A percentile compares a stretch with the other conserved stretches of the same genome.
These are phyloP conservation scores for Uria aalge DNA, from an alignment of 2,113 vertebrate genomes.

Conservation along the genomic window DNA sequence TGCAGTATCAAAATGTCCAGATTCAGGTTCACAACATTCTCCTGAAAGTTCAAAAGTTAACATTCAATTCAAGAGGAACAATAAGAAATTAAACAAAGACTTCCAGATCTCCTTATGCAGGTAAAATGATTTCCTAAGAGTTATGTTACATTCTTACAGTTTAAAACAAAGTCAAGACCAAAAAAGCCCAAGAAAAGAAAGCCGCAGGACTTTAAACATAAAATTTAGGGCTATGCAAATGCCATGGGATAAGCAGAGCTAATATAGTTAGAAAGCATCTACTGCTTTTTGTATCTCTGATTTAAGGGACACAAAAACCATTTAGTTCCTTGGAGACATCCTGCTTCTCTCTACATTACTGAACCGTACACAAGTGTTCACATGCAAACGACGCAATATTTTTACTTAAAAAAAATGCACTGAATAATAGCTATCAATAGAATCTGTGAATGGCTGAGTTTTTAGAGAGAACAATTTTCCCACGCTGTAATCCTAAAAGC, in stretches of 20 bases:
- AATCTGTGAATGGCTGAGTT: neutral
- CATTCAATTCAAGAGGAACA: neutral
- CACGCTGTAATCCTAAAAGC: neutral
- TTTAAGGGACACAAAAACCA: neutral
- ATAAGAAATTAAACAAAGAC: neutral
- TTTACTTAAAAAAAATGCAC: neutral
- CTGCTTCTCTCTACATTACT: neutral
- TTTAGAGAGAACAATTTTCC: neutral
- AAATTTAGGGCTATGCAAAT: neutral
- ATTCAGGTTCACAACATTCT: neutral
- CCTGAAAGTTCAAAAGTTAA: neutral
- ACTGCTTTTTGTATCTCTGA: neutral
- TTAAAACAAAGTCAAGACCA: neutral
- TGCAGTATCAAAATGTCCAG: neutral
- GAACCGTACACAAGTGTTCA: neutral
- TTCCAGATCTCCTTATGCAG: neutral
- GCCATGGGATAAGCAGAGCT: neutral
- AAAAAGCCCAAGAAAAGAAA: neutral
- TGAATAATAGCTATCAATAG: neutral
- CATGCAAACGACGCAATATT: neutral
- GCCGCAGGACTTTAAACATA: neutral
- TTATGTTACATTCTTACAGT: neutral
- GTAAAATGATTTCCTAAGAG: neutral
- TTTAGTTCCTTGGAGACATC: neutral
- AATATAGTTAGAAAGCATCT: neutral